phyloP scores from a whole-genome alignment of 2,888 invertebrate genomes.

The Suillia variegata region DNA sequence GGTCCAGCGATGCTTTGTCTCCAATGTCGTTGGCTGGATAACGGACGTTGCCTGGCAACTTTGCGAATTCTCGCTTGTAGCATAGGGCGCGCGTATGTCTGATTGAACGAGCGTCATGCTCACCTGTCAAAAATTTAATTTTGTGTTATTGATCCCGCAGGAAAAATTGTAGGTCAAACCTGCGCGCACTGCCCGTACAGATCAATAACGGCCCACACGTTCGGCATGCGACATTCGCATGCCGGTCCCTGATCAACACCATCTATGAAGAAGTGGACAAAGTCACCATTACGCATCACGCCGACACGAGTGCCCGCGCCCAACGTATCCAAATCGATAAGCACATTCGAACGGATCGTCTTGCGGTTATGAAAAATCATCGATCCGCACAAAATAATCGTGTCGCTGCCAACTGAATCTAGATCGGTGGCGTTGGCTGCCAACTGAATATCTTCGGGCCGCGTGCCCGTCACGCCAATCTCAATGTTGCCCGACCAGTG shows the following conservation, averaged over 20 bases:
- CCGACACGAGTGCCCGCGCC: conserved; percentile 80
- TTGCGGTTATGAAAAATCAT: conserved; percentile 88
- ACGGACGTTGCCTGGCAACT: conserved; percentile 66
- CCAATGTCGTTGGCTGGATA: conserved; percentile 63
- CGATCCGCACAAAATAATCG: conserved; percentile 90
- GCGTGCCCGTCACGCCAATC: conserved; percentile 84
- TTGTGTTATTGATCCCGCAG: no score
- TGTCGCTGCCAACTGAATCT: conserved; percentile 87
- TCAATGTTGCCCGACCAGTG: conserved; percentile 94
- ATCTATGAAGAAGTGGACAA: conserved; percentile 84
- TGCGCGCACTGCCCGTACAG: conserved; percentile 94
- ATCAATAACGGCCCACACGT: conserved; percentile 93
- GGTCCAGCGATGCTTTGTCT: conserved; percentile 61
- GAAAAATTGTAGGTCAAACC: no score
- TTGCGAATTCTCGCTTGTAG: conserved; percentile 64
- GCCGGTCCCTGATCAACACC: conserved; percentile 87
- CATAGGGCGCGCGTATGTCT: conserved; percentile 58
- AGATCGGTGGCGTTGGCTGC: conserved; percentile 92
- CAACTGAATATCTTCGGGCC: conserved; percentile 86
- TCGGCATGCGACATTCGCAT: conserved; percentile 76
- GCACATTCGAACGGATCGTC: conserved; percentile 82
- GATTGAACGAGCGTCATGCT: conserved; percentile 59
- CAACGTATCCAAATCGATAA: conserved; percentile 83
- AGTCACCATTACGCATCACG: conserved; percentile 86
- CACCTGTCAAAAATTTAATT: no score